Percentiles rank a stretch among this genome's conserved stretches.
Conservation (phyloP, 1,140 invertebrate genomes). For the Euglossa dilemma region DNA sequence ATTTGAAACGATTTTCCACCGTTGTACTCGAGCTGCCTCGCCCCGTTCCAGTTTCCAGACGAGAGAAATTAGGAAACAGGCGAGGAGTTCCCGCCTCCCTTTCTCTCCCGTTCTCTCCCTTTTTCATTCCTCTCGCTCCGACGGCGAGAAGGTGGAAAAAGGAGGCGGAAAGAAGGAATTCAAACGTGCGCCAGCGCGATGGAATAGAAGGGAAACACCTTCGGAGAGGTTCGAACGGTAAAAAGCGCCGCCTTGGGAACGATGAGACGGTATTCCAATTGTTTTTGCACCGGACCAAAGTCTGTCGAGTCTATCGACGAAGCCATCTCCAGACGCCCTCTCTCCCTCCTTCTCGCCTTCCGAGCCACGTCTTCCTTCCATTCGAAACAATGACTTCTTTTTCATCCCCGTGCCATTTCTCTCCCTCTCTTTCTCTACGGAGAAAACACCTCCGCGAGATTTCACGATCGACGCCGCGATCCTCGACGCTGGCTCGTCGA, state of each 20-base stretch:
- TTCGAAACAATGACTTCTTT: slow-evolving; percentile 31
- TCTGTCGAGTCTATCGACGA: slow-evolving; percentile 28
- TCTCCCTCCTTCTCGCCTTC: too few species aligned
- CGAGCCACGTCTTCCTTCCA: slow-evolving; percentile 3
- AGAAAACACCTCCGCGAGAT: background rate
- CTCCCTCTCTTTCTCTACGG: too few species aligned
- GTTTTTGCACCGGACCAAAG: slow-evolving; percentile 14
- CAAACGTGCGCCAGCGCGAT: background rate
- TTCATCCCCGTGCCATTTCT: background rate
- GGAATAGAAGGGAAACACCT: background rate
- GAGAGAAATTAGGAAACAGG: slow-evolving; percentile 25
- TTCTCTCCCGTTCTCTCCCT: too few species aligned
- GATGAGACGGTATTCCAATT: slow-evolving; percentile 20
- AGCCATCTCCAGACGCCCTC: slow-evolving; percentile 9
- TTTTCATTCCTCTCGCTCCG: background rate
- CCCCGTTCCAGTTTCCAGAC: slow-evolving; percentile 6
- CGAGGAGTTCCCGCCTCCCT: background rate
- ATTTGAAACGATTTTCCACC: slow-evolving; percentile 36
- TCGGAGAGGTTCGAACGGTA: background rate
- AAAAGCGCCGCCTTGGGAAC: slow-evolving; percentile 2
- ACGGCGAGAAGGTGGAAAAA: too few species aligned
- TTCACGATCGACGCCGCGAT: background rate
- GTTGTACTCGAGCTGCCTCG: background rate
- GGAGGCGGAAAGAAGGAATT: background rate
- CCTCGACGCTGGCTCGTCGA: too few species aligned